A percentile compares a stretch with the other conserved stretches of the same genome.
Evolutionary conservation across 2,113 vertebrate species (phyloP).

Genomic region (Cathartes aura): DNA sequence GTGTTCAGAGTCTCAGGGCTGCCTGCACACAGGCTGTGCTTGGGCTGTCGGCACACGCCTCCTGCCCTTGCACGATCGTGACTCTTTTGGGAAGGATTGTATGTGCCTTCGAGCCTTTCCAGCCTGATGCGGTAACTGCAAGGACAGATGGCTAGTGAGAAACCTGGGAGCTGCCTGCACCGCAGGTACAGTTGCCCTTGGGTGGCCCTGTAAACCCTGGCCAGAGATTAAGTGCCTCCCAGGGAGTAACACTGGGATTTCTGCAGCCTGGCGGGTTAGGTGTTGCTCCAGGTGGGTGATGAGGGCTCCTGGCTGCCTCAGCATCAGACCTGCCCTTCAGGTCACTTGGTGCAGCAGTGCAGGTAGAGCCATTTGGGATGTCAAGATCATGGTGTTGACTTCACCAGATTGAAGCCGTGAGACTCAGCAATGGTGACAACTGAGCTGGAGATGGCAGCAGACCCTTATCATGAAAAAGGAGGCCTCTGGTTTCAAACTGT

Average conservation of each 20-base stretch:
- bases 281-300: background rate
- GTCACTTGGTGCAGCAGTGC: rapidly evolving
- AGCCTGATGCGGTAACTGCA: background rate
- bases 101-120: background rate
- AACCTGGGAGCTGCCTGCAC: background rate
- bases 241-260: background rate
- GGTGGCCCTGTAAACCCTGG: background rate
- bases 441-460: constrained; percentile 65
- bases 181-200: background rate
- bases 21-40: background rate
- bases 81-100: background rate
- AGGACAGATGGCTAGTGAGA: background rate
- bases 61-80: rapidly evolving
- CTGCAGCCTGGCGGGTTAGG: background rate
- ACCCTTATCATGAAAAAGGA: background rate
- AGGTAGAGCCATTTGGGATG: background rate
- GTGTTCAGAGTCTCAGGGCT: background rate
- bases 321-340: background rate
- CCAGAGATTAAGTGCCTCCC: background rate
- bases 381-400: background rate
- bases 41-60: background rate
- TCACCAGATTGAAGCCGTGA: rapidly evolving
- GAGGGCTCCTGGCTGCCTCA: background rate
- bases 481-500: background rate
- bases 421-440: constrained; percentile 4